phyloP scores from a whole-genome alignment of 2,113 vertebrate genomes.

The Campylomormyrus numenius region DNA sequence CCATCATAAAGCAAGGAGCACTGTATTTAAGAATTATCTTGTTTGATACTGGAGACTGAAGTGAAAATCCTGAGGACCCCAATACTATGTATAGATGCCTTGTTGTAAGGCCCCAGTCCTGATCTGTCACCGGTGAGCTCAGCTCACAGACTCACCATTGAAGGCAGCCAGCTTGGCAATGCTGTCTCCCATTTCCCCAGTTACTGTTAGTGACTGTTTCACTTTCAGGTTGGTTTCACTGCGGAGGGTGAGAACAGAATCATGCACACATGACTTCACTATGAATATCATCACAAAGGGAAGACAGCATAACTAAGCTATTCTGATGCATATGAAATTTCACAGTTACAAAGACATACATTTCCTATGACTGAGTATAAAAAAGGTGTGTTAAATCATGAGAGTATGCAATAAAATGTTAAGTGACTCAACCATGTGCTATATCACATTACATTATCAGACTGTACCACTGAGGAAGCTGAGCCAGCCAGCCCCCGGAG shows the following conservation, averaged over 20 bases:
- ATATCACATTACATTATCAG: neutral
- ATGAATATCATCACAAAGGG: neutral
- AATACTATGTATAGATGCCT: neutral
- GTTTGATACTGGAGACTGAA: neutral
- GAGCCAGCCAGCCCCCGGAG: neutral
- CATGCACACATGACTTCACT: neutral
- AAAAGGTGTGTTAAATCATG: neutral
- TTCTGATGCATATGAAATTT: neutral
- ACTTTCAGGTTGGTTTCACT: constrained; percentile 98
- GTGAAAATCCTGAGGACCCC: neutral
- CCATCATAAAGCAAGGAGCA: neutral
- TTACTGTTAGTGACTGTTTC: constrained; percentile 79
- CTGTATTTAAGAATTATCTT: neutral
- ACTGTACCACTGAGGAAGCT: neutral
- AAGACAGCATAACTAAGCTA: neutral
- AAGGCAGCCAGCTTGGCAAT: constrained; percentile 56
- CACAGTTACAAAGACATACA: neutral
- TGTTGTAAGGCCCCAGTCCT: neutral
- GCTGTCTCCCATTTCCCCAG: constrained; percentile 70
- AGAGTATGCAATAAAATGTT: neutral
- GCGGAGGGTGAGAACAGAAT: constrained; percentile 22
- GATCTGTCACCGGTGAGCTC: neutral
- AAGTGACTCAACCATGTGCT: neutral
- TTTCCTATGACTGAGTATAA: neutral
- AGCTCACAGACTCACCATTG: neutral